phyloP scores from a whole-genome alignment of 2,113 vertebrate genomes.

The Eonycteris spelaea region DNA sequence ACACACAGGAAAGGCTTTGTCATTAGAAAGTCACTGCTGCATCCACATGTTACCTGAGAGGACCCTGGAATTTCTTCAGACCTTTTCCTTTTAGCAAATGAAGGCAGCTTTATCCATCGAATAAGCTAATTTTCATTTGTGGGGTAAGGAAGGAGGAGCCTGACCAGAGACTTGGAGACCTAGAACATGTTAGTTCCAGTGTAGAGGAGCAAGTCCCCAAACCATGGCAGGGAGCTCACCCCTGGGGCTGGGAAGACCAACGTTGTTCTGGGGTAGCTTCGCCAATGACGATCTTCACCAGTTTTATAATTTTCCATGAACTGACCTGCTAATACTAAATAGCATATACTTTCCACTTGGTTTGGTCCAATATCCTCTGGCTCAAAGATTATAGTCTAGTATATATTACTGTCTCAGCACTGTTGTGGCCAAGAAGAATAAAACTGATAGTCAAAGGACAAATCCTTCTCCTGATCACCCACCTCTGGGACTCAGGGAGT shows the following conservation, averaged over 20 bases:
- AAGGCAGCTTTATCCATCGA: background rate
- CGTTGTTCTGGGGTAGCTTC: background rate
- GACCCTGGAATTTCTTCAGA: background rate
- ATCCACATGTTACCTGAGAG: background rate
- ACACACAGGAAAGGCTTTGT: background rate
- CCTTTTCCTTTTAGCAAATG: background rate
- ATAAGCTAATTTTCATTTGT: background rate
- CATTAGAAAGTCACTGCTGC: background rate
- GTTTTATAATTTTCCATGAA: background rate
- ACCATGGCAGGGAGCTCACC: fast-evolving
- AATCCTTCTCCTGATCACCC: background rate
- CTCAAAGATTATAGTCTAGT: background rate
- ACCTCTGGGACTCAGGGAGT: background rate
- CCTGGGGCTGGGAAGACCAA: background rate
- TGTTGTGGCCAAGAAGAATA: background rate
- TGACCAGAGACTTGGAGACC: background rate
- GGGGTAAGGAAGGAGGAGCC: background rate
- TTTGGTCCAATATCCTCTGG: slow-evolving; percentile 49
- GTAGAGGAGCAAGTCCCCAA: background rate
- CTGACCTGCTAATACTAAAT: background rate
- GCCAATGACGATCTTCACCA: background rate
- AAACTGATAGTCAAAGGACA: background rate
- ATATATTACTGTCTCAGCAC: background rate
- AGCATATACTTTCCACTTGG: slow-evolving; percentile 37
- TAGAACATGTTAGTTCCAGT: background rate